phyloP scores from a whole-genome alignment of 2,888 invertebrate genomes.

The Andrena haemorrhoa region DNA sequence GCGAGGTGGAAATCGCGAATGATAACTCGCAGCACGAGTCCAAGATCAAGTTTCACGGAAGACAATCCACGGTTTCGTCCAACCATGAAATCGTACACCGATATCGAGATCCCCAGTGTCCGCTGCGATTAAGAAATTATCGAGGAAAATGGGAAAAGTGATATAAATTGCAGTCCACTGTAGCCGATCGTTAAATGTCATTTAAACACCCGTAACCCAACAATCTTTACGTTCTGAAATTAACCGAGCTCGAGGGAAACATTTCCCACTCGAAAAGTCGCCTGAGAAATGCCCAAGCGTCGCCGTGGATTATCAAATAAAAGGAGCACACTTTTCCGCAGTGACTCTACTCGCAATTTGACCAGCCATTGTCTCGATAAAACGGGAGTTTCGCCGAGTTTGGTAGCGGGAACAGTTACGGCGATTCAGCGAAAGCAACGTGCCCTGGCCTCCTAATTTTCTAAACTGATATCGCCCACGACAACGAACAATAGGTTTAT shows the following conservation, averaged over 20 bases:
- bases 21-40: constrained; percentile 33
- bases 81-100: constrained; percentile 46
- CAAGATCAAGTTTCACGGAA: constrained; percentile 58
- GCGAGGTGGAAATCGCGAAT: constrained; percentile 34
- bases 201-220: neutral
- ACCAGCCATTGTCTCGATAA: constrained; percentile 50
- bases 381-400: constrained; percentile 32
- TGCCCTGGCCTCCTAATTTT: constrained; percentile 37
- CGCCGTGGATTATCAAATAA: neutral
- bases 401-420: constrained; percentile 25
- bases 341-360: constrained; percentile 34
- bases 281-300: neutral
- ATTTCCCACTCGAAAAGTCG: neutral
- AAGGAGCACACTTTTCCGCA: neutral
- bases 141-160: neutral
- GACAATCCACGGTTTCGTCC: constrained; percentile 30
- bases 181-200: neutral
- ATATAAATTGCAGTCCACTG: neutral
- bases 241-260: neutral
- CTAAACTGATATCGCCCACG: constrained; percentile 14
- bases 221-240: neutral
- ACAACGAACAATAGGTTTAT: neutral
- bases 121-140: neutral
- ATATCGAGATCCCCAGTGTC: neutral
- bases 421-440: constrained; percentile 38